These are phyloP conservation scores for Tenthredo mesomela DNA, from an alignment of 2,888 invertebrate genomes.

Conservation along the genomic window DNA sequence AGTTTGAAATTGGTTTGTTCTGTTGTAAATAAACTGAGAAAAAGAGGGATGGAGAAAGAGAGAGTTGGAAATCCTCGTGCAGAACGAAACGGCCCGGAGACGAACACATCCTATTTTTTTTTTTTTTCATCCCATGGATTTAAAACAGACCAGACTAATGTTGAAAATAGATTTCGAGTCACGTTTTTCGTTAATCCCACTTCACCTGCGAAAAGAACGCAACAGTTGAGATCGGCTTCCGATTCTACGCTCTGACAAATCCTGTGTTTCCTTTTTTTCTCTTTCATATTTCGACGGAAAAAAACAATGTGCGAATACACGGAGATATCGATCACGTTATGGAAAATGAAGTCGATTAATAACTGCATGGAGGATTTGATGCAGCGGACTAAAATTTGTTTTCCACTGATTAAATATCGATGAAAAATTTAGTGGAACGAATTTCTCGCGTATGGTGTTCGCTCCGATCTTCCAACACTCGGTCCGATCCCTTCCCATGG, in stretches of 20 bases:
- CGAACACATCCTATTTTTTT: neutral
- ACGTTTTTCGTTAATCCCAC: constrained; percentile 5
- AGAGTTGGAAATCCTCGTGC: neutral
- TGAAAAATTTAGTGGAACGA: constrained; percentile 1
- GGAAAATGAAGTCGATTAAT: neutral
- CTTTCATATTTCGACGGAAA: neutral
- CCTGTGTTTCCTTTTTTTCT: neutral
- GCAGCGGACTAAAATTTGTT: neutral
- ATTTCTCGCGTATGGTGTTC: neutral
- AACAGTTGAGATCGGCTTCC: constrained; percentile 38
- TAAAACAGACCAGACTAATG: constrained; percentile 1
- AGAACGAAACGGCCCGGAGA: neutral
- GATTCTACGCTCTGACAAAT: constrained; percentile 2
- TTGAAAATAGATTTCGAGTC: constrained; percentile 45
- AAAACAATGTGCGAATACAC: neutral
- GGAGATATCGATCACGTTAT: neutral
- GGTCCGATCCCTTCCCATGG: neutral
- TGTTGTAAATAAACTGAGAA: constrained; percentile 4
- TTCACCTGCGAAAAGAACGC: constrained; percentile 27
- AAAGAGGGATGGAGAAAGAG: neutral
- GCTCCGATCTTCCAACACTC: neutral
- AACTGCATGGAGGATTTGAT: neutral
- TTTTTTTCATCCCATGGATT: neutral
- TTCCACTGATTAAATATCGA: neutral
- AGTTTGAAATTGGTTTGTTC: constrained; percentile 40